These are phyloP conservation scores for Ctenopoma multispine DNA, from an alignment of 2,797 vertebrate genomes.

Conservation along the genomic window DNA sequence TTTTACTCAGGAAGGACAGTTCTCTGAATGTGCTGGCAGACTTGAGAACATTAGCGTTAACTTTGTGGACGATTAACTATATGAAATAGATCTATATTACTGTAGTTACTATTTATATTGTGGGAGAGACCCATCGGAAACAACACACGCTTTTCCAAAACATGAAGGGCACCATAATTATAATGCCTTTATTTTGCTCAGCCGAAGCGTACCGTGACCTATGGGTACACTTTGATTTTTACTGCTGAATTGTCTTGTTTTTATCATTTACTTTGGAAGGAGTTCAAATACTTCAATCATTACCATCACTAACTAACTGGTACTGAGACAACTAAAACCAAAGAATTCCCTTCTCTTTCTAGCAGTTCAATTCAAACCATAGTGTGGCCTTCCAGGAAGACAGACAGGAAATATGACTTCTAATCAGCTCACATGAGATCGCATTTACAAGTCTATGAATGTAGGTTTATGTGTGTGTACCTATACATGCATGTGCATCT, in stretches of 20 bases:
- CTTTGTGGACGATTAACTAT: neutral
- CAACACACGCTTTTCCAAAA: too few relatives aligned
- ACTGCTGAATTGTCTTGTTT: neutral
- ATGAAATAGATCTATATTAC: too few relatives aligned
- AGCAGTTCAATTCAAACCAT: too few relatives aligned
- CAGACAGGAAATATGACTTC: constrained; percentile 31
- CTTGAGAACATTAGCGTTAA: neutral
- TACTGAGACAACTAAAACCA: too few relatives aligned
- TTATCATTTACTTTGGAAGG: neutral
- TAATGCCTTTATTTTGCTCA: neutral
- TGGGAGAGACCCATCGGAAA: too few relatives aligned
- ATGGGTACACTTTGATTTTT: too few relatives aligned
- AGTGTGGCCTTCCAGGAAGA: constrained; percentile 33
- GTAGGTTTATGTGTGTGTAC: constrained; percentile 17
- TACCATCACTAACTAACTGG: neutral
- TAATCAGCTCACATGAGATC: constrained; percentile 37
- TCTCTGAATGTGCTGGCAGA: constrained; percentile 10
- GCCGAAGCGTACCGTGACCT: too few relatives aligned
- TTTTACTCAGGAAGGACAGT: neutral
- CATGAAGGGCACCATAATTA: neutral
- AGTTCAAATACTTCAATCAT: neutral
- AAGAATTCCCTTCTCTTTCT: too few relatives aligned
- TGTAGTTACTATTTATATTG: too few relatives aligned
- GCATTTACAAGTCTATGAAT: constrained; percentile 24
- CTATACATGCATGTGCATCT: constrained; percentile 39